These are phyloP conservation scores for Lemur catta DNA, from an alignment of 2,797 vertebrate genomes.

Conservation along the genomic window DNA sequence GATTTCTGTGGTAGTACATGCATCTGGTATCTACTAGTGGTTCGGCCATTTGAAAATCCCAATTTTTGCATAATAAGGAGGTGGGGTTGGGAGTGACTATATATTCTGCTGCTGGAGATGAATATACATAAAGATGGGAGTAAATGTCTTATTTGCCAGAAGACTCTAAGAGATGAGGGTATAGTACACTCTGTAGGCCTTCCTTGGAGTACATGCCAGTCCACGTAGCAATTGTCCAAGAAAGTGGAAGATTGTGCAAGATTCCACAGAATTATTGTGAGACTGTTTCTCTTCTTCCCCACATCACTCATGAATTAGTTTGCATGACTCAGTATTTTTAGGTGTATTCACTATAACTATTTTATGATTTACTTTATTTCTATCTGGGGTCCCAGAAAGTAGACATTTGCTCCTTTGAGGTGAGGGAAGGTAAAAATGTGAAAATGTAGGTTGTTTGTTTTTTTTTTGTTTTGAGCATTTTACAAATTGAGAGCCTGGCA, in stretches of 20 bases:
- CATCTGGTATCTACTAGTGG: neutral
- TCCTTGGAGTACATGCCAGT: neutral
- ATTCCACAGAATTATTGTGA: neutral
- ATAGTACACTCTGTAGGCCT: neutral
- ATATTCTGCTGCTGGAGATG: neutral
- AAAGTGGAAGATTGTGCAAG: neutral
- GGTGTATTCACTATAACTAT: neutral
- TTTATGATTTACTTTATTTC: neutral
- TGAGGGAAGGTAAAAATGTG: neutral
- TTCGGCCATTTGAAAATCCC: neutral
- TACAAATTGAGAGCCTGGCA: neutral
- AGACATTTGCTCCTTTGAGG: neutral
- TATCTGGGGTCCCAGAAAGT: neutral
- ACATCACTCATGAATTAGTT: neutral
- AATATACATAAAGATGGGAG: neutral
- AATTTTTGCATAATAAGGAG: neutral
- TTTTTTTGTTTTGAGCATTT: neutral
- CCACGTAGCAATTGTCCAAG: neutral
- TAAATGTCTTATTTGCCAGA: neutral
- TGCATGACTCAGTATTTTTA: neutral
- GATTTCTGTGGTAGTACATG: neutral
- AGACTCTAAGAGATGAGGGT: neutral
- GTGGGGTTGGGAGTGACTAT: no score
- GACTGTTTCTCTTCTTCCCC: neutral
- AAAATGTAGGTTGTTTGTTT: neutral